These are phyloP conservation scores for Lutraria rhynchaena DNA, from an alignment of 1,140 invertebrate genomes.

Conservation along the genomic window DNA sequence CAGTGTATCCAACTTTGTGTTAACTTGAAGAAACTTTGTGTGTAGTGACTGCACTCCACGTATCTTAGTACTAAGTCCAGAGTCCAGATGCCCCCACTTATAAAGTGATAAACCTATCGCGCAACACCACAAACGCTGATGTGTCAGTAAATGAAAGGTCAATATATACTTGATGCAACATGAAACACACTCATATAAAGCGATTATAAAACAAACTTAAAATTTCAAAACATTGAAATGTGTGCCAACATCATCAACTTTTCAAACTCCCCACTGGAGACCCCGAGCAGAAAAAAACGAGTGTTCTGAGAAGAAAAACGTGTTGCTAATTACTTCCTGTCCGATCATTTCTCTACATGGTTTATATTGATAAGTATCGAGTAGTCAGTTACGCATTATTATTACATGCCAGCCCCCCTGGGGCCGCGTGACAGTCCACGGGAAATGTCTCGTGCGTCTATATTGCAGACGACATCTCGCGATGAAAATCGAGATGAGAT, in stretches of 20 bases:
- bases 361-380: slow-evolving; percentile 8
- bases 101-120: slow-evolving; percentile 38
- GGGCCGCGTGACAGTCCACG: slow-evolving; percentile 12
- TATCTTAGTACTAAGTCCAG: slow-evolving; percentile 42
- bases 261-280: background rate
- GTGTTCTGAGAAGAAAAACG: slow-evolving; percentile 1
- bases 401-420: background rate
- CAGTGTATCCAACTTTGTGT: too few species aligned
- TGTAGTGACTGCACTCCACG: background rate
- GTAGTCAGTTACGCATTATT: slow-evolving; percentile 2
- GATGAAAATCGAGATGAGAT: slow-evolving; percentile 57
- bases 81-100: slow-evolving; percentile 44
- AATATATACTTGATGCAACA: slow-evolving; percentile 8
- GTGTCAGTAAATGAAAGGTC: slow-evolving; percentile 31
- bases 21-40: too few species aligned
- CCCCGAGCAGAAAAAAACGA: slow-evolving; percentile 1
- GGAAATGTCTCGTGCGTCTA: slow-evolving; percentile 34
- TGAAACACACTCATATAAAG: background rate
- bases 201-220: background rate
- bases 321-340: slow-evolving; percentile 39
- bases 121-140: slow-evolving; percentile 14
- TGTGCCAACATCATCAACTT: slow-evolving; percentile 36
- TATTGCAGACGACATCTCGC: slow-evolving; percentile 65
- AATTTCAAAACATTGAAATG: background rate
- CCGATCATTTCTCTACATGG: too few species aligned